Base-by-base conservation (phyloP, 2,888 invertebrate genomes). In the Laspeyria flexula region DNA sequence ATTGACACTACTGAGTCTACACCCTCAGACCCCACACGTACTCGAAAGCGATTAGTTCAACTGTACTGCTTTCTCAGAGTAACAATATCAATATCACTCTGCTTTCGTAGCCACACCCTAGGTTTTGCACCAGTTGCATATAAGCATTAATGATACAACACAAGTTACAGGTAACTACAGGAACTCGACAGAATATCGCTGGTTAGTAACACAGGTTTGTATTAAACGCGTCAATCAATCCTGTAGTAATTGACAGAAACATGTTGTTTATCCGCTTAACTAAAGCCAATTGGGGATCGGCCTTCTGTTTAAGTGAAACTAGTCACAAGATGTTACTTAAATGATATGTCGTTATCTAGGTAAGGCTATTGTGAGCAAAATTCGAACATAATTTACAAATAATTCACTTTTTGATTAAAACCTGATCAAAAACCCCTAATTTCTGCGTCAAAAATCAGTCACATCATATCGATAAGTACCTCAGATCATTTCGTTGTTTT, bases 221-320 rank as follows among this genome's bases (percentile, higher is more conserved):
- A 60, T 61, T 59, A 60, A 57, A 64, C 38, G 60, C 51, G 65
- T 64, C 71, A 64, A 72, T 75, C 67, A 69, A 70, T 69, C 62
- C 52, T 40, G n/a, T 31, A 25, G 34, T 72, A 73, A 73, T 73
- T 75, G 75, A 65, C 65, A 65, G 51, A 12, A 46, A 33, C 51
- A 58, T 40, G 38, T 34, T 55, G 59, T 65, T 58, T 64, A 65
- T 65, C 65, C 56, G 55, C 43, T 57, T 42, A 57, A 54, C 38
- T 49, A 51, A 31, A 38, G 34, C 35, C 31, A 59, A 50, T 60
- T 51, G 46, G 13, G 38, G 18, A 29, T 52, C 29, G 31, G 42
- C 42, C 25, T 37, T 35, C 13, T 31, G 31, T 13, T 7, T 13
- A 16, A 5, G n/a, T 10, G n/a, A 7, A 9, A 18, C n/a, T 34